Evolutionary conservation across 2,113 vertebrate species (phyloP).

Genomic region (Xenopus borealis): DNA sequence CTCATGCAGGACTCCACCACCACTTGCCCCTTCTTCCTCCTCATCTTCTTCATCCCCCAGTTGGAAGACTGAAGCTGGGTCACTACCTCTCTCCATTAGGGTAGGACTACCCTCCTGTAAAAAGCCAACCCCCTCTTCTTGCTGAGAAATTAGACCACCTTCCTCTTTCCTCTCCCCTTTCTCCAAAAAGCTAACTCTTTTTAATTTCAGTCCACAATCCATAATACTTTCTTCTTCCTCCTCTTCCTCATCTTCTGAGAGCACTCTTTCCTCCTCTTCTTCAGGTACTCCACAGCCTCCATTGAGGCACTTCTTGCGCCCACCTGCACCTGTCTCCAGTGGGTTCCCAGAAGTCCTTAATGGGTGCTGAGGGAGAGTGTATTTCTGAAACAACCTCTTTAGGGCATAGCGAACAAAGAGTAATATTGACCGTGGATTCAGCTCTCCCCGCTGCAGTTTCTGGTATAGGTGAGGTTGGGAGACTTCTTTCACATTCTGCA

Average conservation of each 20-base stretch:
- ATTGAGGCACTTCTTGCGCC: constrained; percentile 83
- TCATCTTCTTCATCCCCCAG: constrained; percentile 82
- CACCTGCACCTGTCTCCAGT: constrained; percentile 45
- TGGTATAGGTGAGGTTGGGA: constrained; percentile 90
- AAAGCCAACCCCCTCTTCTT: constrained; percentile 67
- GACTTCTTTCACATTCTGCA: constrained; percentile 91
- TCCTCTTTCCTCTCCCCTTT: constrained; percentile 64
- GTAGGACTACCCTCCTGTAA: constrained; percentile 92
- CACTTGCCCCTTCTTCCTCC: constrained; percentile 62
- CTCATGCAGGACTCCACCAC: constrained; percentile 23
- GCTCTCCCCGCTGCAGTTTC: constrained; percentile 80
- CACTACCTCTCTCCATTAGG: constrained; percentile 92
- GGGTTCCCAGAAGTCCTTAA: constrained; percentile 56
- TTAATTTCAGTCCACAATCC: constrained; percentile 86
- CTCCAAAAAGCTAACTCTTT: constrained; percentile 94
- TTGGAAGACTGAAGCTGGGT: constrained; percentile 79
- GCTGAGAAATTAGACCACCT: constrained; percentile 47
- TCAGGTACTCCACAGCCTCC: constrained; percentile 86
- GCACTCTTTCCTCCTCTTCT: constrained; percentile 72
- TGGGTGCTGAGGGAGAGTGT: constrained; percentile 55
- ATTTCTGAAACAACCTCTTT: constrained; percentile 67
- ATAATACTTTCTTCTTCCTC: constrained; percentile 70
- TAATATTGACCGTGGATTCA: constrained; percentile 68
- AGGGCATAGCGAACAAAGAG: constrained; percentile 66
- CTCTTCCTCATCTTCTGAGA: constrained; percentile 76